Conservation (phyloP, 1,140 invertebrate species). For the Eupeodes corollae region DNA sequence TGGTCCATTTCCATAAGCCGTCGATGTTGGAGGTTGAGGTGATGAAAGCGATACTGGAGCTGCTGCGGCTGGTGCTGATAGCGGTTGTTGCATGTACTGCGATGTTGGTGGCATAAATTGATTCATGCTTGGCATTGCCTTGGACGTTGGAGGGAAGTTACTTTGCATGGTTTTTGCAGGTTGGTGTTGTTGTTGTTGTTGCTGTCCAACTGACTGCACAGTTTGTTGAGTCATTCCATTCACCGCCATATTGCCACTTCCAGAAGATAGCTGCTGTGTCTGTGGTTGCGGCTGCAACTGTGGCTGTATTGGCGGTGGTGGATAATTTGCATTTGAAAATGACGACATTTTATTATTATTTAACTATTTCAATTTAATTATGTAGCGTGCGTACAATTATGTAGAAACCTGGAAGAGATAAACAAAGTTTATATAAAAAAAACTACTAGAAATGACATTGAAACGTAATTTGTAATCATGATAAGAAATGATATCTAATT, state of each 20-base stretch:
- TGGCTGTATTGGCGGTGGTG: slow-evolving; percentile 17
- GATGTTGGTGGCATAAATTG: slow-evolving; percentile 23
- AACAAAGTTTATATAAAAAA: too few species aligned
- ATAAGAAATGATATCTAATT: too few species aligned
- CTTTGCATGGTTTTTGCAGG: slow-evolving; percentile 7
- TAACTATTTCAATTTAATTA: neutral
- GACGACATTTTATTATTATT: slow-evolving; percentile 17
- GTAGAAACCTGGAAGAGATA: too few species aligned
- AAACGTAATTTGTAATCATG: too few species aligned
- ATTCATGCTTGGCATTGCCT: slow-evolving; percentile 17
- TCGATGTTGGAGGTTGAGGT: slow-evolving; percentile 1
- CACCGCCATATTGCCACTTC: slow-evolving; percentile 13
- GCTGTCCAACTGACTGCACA: slow-evolving; percentile 7
- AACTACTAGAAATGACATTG: too few species aligned
- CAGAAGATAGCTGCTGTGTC: too few species aligned
- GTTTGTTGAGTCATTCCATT: slow-evolving; percentile 17
- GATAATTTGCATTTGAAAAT: slow-evolving; percentile 24
- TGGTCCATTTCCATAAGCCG: slow-evolving; percentile 9
- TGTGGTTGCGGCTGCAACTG: too few species aligned
- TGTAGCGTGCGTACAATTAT: too few species aligned
- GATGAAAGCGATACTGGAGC: neutral
- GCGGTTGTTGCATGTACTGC: slow-evolving; percentile 4
- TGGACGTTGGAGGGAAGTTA: slow-evolving; percentile 3
- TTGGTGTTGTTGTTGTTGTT: slow-evolving; percentile 8
- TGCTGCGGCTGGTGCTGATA: neutral